These are phyloP conservation scores for Enteromius mattozi DNA, from an alignment of 2,797 vertebrate genomes.

Conservation along the genomic window DNA sequence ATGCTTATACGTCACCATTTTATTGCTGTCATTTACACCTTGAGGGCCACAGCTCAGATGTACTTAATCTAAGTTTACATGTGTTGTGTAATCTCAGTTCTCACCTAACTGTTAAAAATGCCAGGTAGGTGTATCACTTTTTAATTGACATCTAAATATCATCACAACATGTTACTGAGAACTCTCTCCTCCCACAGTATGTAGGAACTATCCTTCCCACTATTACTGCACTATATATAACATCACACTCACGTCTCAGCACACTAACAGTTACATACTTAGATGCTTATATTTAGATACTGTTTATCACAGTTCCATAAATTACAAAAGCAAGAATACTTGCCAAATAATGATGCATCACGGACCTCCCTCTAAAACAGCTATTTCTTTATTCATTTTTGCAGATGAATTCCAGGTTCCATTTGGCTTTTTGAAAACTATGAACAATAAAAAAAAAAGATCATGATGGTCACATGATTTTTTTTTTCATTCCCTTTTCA, in stretches of 20 bases:
- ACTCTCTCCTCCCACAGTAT: not conserved
- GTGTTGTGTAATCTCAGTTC: not conserved
- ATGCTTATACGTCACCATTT: no score
- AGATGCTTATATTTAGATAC: not conserved
- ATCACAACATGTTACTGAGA: slow-evolving; percentile 7
- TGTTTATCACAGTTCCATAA: not conserved
- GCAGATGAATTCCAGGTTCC: not conserved
- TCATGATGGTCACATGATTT: not conserved
- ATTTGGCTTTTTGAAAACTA: not conserved
- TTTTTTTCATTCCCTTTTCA: not conserved
- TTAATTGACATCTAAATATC: not conserved
- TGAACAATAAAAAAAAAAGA: not conserved
- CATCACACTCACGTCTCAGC: not conserved
- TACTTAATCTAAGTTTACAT: not conserved
- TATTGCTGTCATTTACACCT: not conserved
- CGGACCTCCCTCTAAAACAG: not conserved
- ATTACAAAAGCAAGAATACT: not conserved
- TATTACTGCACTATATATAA: slow-evolving; percentile 29
- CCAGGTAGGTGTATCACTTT: not conserved
- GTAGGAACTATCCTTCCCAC: not conserved
- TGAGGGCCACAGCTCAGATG: not conserved
- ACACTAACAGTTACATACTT: not conserved
- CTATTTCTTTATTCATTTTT: not conserved
- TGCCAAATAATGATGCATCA: not conserved
- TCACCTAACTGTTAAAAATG: not conserved